Percentiles rank a stretch among this genome's conserved stretches.
These are phyloP conservation scores for Gymnocheta viridis DNA, from an alignment of 2,888 invertebrate genomes.

Conservation along the genomic window DNA sequence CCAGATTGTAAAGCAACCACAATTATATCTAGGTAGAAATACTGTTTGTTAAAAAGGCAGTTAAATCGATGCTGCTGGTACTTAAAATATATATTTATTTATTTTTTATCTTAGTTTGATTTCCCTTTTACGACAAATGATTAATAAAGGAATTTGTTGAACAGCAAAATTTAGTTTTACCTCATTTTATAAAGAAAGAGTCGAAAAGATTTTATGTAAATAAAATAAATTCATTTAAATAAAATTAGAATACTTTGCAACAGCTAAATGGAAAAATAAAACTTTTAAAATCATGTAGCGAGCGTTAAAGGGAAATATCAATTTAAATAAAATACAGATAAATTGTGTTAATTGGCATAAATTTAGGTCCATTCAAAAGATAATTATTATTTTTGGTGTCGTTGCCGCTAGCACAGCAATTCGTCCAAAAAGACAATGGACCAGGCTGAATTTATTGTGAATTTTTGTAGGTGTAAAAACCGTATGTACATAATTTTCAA, in stretches of 20 bases:
- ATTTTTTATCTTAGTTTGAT: background rate
- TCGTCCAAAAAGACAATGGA: too few relatives aligned
- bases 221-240: background rate
- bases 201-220: background rate
- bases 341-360: too few relatives aligned
- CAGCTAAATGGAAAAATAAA: background rate
- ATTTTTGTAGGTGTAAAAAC: too few relatives aligned
- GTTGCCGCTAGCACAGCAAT: too few relatives aligned
- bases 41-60: slow-evolving; percentile 9
- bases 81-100: too few relatives aligned
- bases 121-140: background rate
- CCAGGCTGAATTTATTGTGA: too few relatives aligned
- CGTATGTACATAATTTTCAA: too few relatives aligned
- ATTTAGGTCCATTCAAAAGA: too few relatives aligned
- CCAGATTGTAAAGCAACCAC: background rate
- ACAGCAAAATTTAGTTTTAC: background rate
- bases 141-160: background rate
- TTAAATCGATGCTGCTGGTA: slow-evolving; percentile 24
- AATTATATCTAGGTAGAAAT: background rate
- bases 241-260: background rate
- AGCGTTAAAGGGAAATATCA: too few relatives aligned
- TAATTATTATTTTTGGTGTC: too few relatives aligned
- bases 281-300: too few relatives aligned
- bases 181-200: background rate
- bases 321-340: too few relatives aligned